Evolutionary conservation across 2,888 invertebrate species (phyloP), one percentile per base, ranked within the genome.

Genomic region (Cosmia pyralina): DNA sequence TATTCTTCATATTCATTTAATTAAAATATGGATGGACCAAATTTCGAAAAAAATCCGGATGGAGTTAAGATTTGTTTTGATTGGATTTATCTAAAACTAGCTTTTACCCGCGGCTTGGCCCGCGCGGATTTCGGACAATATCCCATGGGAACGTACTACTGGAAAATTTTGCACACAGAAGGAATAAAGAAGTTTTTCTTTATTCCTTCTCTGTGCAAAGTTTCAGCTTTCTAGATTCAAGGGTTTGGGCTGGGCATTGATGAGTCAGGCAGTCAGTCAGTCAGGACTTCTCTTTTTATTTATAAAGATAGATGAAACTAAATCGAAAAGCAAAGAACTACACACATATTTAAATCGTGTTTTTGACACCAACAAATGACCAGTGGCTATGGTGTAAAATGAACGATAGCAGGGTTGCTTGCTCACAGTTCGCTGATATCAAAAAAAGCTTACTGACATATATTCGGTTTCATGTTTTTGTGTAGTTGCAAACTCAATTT

Each of bases 291-390:
- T 28, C 28, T 28, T 28, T 28, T 28, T 28, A 2, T 1, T 28
- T 28, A 28, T 28, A 28, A 28, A 28, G 28, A 28, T 28, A 28
- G 28, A 28, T 48, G 6, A 68, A 41, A 41, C 28, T 15, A 48
- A 22, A 67, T 4, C 55, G 10, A 46, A 38, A 46, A 38, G 22
- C 19, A 15, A 63, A 68, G 67, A 48, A 34, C n/a, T 34, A n/a
- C 19, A 6, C 38, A 41, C 15, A 28, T 50, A 63, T 63, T 52
- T 63, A n/a, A 57, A 44, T 48, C 5, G 4, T 22, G 10, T 34
- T 57, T 70, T 67, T 68, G 46, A n/a, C 28, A 28, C n/a, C 13
- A 19, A 48, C 22, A 22, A 28, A 48, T 5, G 11, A 68, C 28
- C 22, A n/a, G 38, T 63, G 41, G 13, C 15, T n/a, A 17, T 41